Percentiles rank a stretch among this genome's conserved stretches.
Conservation (phyloP, 2,113 vertebrate genomes). For the Cavia porcellus region DNA sequence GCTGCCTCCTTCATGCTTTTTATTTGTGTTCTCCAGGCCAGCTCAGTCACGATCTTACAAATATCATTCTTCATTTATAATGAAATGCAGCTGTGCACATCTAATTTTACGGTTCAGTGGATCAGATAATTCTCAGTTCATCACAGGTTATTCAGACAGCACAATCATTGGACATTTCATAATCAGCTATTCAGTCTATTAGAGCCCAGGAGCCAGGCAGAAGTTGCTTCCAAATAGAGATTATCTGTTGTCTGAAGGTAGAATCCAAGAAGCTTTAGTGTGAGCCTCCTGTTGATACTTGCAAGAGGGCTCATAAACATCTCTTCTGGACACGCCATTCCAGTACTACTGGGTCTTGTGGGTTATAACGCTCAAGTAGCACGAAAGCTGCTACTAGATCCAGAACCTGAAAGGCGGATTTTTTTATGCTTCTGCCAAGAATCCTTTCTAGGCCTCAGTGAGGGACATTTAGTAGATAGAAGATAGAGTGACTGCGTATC, state of each 20-base stretch:
- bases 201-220: neutral
- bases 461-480: neutral
- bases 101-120: slow-evolving; percentile 48
- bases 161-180: slow-evolving; percentile 23
- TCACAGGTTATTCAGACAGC: slow-evolving; percentile 41
- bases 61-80: slow-evolving; percentile 43
- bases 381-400: neutral
- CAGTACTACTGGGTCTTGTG: neutral
- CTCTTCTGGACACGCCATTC: neutral
- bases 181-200: neutral
- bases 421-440: neutral
- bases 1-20: neutral
- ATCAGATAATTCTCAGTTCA: slow-evolving; percentile 60
- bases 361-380: neutral
- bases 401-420: neutral
- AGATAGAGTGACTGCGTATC: neutral
- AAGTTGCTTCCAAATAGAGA: neutral
- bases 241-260: slow-evolving; percentile 4
- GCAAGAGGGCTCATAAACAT: neutral
- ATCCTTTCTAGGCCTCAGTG: neutral
- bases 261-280: neutral
- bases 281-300: neutral
- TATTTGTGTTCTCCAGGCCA: slow-evolving; percentile 16
- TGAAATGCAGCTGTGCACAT: slow-evolving; percentile 29
- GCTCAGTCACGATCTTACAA: slow-evolving; percentile 27